Evolutionary conservation across 2,888 invertebrate species (phyloP), one percentile per base, ranked within the genome.

Genomic region (Allophyes oxyacanthae): DNA sequence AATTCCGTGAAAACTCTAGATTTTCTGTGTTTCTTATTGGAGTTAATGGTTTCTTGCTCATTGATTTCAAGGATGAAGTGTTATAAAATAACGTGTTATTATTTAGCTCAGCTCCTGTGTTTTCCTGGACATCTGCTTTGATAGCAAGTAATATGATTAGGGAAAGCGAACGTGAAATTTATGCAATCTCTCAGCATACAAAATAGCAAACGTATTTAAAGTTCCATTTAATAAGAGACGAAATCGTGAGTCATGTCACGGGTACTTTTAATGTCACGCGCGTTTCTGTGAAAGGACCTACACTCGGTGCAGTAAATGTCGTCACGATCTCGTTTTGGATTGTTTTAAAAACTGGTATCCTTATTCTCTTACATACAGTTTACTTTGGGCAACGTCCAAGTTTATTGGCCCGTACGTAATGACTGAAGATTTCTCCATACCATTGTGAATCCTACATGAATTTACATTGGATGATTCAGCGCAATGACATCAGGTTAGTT

Each of bases 261-360:
- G 77, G 72, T 78, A 65, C 72, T 83, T 81, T 82, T 88, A 92
- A 92, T 91, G 89, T 85, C 89, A 87, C 80, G 78, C 66, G 70
- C 61, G 57, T 70, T 72, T 73, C 77, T 80, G 86, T 88, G 87
- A 89, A 89, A 89, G 88, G 88, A 79, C 79, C 79, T 81, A 77
- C 77, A 74, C 75, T 80, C 79, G 69, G 69, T 81, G 81, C 79
- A 78, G 79, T 82, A 87, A 90, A 91, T 88, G 85, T 84, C 88
- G 86, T 87, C 87, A 88, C 85, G 88, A 87, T 89, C 79, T 83
- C 77, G 78, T 83, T 86, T 83, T 76, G 75, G 77, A 78, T 79
- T 79, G 76, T 78, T 77, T 79, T 82, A 83, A 86, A 84, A 86
- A 85, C 69, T 76, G 62, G 46, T 56, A 64, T 58, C 56, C 51